Base-by-base conservation (phyloP, 2,888 invertebrate species). In the Cremastobaeus sp. region DNA sequence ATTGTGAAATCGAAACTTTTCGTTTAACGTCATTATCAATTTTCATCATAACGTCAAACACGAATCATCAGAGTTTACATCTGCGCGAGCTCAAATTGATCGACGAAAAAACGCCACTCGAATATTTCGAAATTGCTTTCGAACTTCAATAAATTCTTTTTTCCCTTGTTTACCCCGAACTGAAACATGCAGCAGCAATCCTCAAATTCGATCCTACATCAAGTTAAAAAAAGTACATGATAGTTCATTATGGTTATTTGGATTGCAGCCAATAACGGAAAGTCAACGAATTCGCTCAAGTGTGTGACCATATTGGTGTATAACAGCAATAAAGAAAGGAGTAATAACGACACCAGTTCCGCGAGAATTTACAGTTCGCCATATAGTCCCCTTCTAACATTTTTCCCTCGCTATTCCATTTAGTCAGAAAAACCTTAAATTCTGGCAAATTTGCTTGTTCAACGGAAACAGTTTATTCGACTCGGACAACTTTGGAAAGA, bases 211-310 rank as follows among this genome's bases (percentile, higher is more conserved):
- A 25, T 5, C 8, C 25, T 25, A n/a, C n/a, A 25, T 35, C 37
- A 21, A 62, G 28, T 32, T 48, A 11, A 14, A 37, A 32, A 45
- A 12, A 48, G 34, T 59, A 14, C 76, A 73, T 68, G 76, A 76
- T 77, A 79, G 79, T 81, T 81, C 79, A 83, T 83, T 83, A 82
- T 77, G 76, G 70, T 80, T 78, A 79, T 75, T 78, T 83, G 83
- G 82, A 81, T 35, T 35, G 68, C 18, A 37, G 81, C 83, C 84
- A 84, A 83, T 82, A 35, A 11, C 35, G 12, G 37, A 65, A 65
- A 54, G 15, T 41, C 64, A 54, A 54, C 54, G 64, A 54, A 54
- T 55, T 37, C 32, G 55, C 47, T 65, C 47, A 47, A 65, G 55
- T 55, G 28, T 41, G 28, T 37, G 30, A 39, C 37, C 47, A 39